phyloP scores from a whole-genome alignment of 1,140 invertebrate species.

The Ceratina calcarata region DNA sequence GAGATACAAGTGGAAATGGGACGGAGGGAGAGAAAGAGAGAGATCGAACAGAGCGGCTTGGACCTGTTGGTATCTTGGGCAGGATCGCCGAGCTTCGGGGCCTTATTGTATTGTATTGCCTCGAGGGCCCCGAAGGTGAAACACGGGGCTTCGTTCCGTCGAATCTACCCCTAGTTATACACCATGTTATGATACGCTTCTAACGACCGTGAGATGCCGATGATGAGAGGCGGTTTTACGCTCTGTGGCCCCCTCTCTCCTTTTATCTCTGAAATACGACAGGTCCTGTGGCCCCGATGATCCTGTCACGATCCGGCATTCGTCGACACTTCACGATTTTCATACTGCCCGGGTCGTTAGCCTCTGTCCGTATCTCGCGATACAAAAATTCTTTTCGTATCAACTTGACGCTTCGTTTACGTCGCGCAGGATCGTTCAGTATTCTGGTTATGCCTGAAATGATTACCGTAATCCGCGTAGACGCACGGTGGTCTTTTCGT shows the following conservation, averaged over 20 bases:
- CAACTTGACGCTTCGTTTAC: neutral
- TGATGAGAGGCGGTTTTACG: constrained; percentile 59
- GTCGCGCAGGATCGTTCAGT: neutral
- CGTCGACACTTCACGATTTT: constrained; percentile 18
- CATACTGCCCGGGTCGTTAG: neutral
- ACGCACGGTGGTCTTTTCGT: neutral
- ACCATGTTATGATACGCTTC: constrained; percentile 68
- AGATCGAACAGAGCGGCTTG: constrained; percentile 31
- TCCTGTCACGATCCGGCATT: constrained; percentile 13
- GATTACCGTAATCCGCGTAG: no score
- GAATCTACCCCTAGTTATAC: constrained; percentile 67
- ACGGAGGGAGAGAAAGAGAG: constrained; percentile 32
- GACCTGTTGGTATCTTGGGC: constrained; percentile 60
- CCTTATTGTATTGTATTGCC: constrained; percentile 69
- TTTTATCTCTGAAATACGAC: constrained; percentile 37
- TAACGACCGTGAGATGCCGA: constrained; percentile 66
- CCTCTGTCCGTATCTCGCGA: no score
- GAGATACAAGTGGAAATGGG: constrained; percentile 36
- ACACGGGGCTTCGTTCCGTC: constrained; percentile 56
- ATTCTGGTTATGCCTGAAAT: neutral
- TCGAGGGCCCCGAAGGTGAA: constrained; percentile 51
- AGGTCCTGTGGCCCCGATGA: neutral
- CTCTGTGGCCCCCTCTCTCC: neutral
- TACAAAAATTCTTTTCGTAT: no score
- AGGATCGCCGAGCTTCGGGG: constrained; percentile 65